These are phyloP conservation scores for Corythoichthys intestinalis DNA, from an alignment of 2,113 vertebrate genomes.

Conservation along the genomic window DNA sequence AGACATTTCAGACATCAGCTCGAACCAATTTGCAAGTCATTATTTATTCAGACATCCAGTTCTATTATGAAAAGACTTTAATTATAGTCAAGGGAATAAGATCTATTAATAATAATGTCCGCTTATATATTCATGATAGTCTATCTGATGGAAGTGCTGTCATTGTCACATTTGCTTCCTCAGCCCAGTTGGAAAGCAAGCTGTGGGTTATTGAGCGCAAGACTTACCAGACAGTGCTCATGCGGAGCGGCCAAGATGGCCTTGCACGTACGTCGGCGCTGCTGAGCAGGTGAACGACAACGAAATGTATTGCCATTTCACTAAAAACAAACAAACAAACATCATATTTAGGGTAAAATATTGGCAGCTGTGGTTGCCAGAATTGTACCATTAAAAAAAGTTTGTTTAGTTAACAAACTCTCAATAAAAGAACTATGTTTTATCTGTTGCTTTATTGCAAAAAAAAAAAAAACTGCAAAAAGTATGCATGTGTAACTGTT, in stretches of 20 bases:
- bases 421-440: no score
- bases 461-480: no score
- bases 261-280: slow-evolving; percentile 61
- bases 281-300: slow-evolving; percentile 64
- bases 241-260: slow-evolving; percentile 54
- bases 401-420: no score
- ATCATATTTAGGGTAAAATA: no score
- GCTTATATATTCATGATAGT: background rate
- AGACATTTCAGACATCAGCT: slow-evolving; percentile 40
- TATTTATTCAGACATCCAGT: slow-evolving; percentile 56
- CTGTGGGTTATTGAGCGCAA: slow-evolving; percentile 73
- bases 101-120: slow-evolving; percentile 17
- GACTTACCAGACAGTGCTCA: slow-evolving; percentile 66
- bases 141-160: background rate
- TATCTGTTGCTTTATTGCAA: no score
- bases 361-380: no score
- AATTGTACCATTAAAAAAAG: no score
- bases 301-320: no score
- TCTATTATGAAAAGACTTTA: slow-evolving; percentile 31
- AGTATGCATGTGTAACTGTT: no score
- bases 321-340: no score
- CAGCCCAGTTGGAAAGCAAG: slow-evolving; percentile 66
- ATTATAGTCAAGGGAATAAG: slow-evolving; percentile 29
- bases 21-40: slow-evolving; percentile 52
- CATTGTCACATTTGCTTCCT: slow-evolving; percentile 18